Base-by-base conservation (phyloP, 2,888 invertebrate species). In the Celastrina argiolus region DNA sequence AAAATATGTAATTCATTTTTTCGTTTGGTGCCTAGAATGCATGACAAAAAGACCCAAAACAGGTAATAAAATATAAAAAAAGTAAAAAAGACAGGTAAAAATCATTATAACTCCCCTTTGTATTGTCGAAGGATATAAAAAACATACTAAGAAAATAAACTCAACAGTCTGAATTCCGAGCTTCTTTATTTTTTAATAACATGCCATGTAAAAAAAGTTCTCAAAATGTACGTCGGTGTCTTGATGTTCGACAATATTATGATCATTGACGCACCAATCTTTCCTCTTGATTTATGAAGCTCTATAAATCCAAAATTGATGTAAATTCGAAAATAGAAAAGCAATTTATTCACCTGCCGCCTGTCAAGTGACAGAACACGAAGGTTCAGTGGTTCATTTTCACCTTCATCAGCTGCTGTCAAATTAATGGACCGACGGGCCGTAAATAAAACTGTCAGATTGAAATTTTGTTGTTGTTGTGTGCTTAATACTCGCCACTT, bases 371-470 rank as follows among this genome's bases (percentile, higher is more conserved):
- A 51, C 51, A 22, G 22, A 51, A 51, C 51, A 14, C 12, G 22
- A 51, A 26, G 51, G 51, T 12, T 51, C 51, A 51, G 51, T 51
- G 51, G 51, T 51, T 51, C 26, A 51, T 26, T 51, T 51, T 51
- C 12, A 51, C 51, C 51, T 51, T 51, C 22, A 51, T 51, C 51
- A 51, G 22, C 51, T 26, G 51, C 51, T 51, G 51, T 51, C 51
- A 51, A 51, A 51, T 26, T 51, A 51, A 51, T 51, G 26, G 51
- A 51, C 51, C 4, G 51, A 51, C 51, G 14, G 51, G 22, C 22
- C 51, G 51, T 51, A 51, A 51, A 51, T 51, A 51, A 51, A 51
- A 51, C 51, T 51, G 51, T 51, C 51, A 51, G 26, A 51, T 51
- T 51, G 22, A 22, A 26, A 51, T 51, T 51, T 51, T 22, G 12